Evolutionary conservation across 23 tunicate species (phyloP).

Genomic region (Trididemnum clinides): DNA sequence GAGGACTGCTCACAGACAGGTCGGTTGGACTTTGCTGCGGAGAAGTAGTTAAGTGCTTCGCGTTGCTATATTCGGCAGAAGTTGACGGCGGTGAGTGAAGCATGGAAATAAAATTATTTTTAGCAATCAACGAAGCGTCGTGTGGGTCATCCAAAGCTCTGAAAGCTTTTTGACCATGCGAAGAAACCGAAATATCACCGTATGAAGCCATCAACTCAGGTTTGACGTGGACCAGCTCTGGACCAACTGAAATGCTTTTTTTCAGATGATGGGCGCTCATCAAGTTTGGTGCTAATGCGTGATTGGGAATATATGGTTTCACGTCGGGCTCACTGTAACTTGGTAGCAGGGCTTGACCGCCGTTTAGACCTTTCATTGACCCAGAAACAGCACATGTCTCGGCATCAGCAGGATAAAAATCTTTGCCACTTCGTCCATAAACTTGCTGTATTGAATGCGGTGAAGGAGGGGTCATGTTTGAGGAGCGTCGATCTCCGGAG

Average conservation of each 20-base stretch:
- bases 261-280: conserved; percentile 11
- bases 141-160: conserved; percentile 28
- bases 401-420: neutral
- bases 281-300: neutral
- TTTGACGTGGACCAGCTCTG: conserved; percentile 2
- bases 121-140: neutral
- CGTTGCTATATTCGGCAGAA: neutral
- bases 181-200: conserved; percentile 24
- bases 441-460: neutral
- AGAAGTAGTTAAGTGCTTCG: neutral
- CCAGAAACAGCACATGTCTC: neutral
- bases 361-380: neutral
- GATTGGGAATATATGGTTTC: conserved; percentile 43
- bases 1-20: conserved; percentile 52
- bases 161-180: conserved; percentile 21
- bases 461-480: conserved; percentile 52
- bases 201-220: conserved; percentile 22
- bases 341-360: neutral
- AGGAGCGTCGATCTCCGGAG: conserved; percentile 19
- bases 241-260: conserved; percentile 38
- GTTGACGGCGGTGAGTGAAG: conserved; percentile 45
- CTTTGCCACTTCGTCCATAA: neutral
- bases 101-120: conserved; percentile 51
- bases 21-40: conserved; percentile 66
- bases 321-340: conserved; percentile 20